phyloP scores from a whole-genome alignment of 2,888 invertebrate species.

The Cheilosia variabilis region DNA sequence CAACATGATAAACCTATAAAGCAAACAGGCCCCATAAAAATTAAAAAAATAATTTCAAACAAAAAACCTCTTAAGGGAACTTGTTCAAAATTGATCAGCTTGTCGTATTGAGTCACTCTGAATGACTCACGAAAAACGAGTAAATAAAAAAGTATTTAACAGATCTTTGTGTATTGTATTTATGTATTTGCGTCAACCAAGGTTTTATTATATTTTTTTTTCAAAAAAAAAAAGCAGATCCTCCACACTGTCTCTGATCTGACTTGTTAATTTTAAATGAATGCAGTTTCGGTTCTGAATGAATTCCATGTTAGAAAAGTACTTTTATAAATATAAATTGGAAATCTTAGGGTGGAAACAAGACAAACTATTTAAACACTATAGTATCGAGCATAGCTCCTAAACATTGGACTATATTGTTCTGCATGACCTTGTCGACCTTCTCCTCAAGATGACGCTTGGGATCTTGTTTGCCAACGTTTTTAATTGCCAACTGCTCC shows the following conservation, averaged over 20 bases:
- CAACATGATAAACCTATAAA: too few relatives aligned
- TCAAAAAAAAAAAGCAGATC: constrained; percentile 35
- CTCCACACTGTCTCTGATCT: constrained; percentile 2
- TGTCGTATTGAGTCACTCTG: neutral
- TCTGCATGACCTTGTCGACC: constrained; percentile 97
- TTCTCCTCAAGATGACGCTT: constrained; percentile 99
- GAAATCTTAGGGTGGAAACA: constrained; percentile 60
- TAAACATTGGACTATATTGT: constrained; percentile 98
- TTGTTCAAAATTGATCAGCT: neutral
- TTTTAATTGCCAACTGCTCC: constrained; percentile 99
- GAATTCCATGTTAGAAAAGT: constrained; percentile 59
- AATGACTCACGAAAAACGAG: constrained; percentile 15
- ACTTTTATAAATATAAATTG: constrained; percentile 70
- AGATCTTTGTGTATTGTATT: constrained; percentile 25
- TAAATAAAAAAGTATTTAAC: constrained; percentile 15
- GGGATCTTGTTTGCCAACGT: constrained; percentile 99
- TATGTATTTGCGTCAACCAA: constrained; percentile 54
- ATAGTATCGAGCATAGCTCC: constrained; percentile 98
- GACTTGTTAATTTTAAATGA: constrained; percentile 17
- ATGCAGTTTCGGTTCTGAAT: constrained; percentile 28
- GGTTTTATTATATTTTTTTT: constrained; percentile 17
- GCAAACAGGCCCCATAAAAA: too few relatives aligned
- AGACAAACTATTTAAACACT: constrained; percentile 90
- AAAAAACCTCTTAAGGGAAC: too few relatives aligned
- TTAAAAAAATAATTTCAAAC: too few relatives aligned